Base-by-base conservation (phyloP, 1,140 invertebrate species). In the Solenopsis fugax region DNA sequence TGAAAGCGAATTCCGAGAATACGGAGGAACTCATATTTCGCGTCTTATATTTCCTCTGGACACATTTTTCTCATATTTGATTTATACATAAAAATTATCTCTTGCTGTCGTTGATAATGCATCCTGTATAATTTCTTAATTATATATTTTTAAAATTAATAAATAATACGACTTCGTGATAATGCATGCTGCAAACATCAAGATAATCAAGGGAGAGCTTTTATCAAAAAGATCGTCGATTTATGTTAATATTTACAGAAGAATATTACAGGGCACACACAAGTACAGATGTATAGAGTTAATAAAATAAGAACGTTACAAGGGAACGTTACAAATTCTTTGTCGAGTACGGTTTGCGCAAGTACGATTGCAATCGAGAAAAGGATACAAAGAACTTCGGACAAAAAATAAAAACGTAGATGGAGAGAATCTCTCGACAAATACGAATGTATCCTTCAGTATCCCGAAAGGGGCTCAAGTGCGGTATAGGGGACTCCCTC, bases 371-470 rank as follows among this genome's bases (percentile, higher is more conserved):
- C 50, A 81, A 34, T 80, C 16, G 48, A 54, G 34, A 81, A 37
- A 50, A 45, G 45, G 65, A 56, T 81, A 81, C 78, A 71, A 81
- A 81, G 50, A 16, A 45, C 16, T 18, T 18, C 0, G 65, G 34
- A 21, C 78, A 58, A 81, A 81, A 81, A 81, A 56, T 71, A 54
- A 54, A 81, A 71, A 56, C 48, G 37, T 69, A 71, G 37, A 71
- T 52, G 13, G 37, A 71, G 64, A 56, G 37, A 37, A 81, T 81
- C 48, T 45, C 72, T 50, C 82, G 34, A 48, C 72, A 56, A 85
- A 64, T 76, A 65, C 84, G 50, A 86, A 80, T 86, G 48, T 78
- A 56, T 78, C 60, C 50, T 67, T 56, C 34, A 54, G 65, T 71
- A 72, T 41, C 37, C 21, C 34, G 77, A 81, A 81, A 81, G n/a